Base-by-base conservation (phyloP, 2,113 vertebrate species). In the Clarias macrocephalus region DNA sequence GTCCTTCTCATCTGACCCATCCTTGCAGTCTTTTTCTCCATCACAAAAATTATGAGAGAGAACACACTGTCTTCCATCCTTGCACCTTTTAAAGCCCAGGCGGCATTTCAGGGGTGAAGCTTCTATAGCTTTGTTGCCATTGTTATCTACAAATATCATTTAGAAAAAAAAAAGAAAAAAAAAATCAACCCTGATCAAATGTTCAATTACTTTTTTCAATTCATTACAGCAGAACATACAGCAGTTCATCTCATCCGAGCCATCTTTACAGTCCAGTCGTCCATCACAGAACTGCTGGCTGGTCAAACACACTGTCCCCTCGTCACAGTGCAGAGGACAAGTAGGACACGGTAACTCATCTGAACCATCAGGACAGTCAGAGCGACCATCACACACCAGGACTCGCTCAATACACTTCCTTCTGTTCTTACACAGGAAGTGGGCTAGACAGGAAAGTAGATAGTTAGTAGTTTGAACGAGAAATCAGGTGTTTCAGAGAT, bases 1-100 rank as follows among this genome's bases (percentile, higher is more conserved):
- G 0, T 92, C 96, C 5, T 90, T 93, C 88, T 99, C 97, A 89
- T 98, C 96, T 0, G 97, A 98, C 33, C 95, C 95, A 76, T 98
- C 97, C 0, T 6, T 88, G 82, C 97, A 98, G 92, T 98, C 97
- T 0, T 9, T 48, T 56, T 97, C 95, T 18, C 97, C 96, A 62
- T 98, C 96, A 80, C 97, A 98, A 70, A 96, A 9, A 56, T 95
- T 94, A 16, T 89, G 93, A 63, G 88, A 90, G 42, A 90, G 83
- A 18, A 98, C 85, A 0, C 97, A 98, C 42, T 93, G 93, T 0
- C 85, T 91, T 23, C 93, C 93, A 0, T 97, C 94, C 0, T 0
- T 82, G 85, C 96, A 98, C 2, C 7, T 91, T 70, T 65, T 72
- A 1, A 94, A 95, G 0, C 93, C 93, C 0, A 48, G 19, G 19